Evolutionary conservation across 1,140 invertebrate species (phyloP), one percentile per base, ranked within the genome.

Genomic region (Panulirus ornatus): DNA sequence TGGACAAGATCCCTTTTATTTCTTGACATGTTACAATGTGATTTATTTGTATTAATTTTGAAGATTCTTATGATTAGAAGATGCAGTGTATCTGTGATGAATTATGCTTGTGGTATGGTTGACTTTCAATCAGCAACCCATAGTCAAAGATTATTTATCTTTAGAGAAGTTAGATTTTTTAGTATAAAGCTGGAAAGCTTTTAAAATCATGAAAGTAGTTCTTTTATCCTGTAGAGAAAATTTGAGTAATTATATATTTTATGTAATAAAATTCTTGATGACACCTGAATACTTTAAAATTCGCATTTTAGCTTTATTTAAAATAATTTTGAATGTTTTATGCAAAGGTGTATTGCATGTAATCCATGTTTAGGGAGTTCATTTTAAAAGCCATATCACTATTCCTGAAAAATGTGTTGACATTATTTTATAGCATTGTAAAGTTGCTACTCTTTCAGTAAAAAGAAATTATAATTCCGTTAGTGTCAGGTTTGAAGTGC

Each of bases 1-100:
- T 70, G 54, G 54, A 44, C 11, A 75, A 40, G 34, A 78, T 19
- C 14, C 47, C 42, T 58, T 84, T 51, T 66, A 40, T 84, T 84
- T 84, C 34, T 84, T 70, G n/a, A 70, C 40, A n/a, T 84, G 54
- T 44, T 51, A 19, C 9, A 44, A 47, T 86, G 73, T 86, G 44
- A 86, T 75, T 63, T 63, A 27, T 27, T 73, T 40, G 47, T 76
- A 38, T 76, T 86, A 54, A 19, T 86, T 71, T 76, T 86, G 47
- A 75, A 34, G 84, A 71, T 71, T 76, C 71, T 76, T 38, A 76
- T 76, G 84, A 54, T 86, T 70, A 54, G 44, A 40, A 76, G 44
- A 73, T 34, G 66, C 75, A 44, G 79, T 83, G 44, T 83, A 86
- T 86, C 84, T 86, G 84, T 86, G 84, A 86, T 86, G 84, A 86